A percentile compares a stretch with the other conserved stretches of the same genome.
Conservation (phyloP, 2,888 invertebrate species). For the Microctonus hyperodae region DNA sequence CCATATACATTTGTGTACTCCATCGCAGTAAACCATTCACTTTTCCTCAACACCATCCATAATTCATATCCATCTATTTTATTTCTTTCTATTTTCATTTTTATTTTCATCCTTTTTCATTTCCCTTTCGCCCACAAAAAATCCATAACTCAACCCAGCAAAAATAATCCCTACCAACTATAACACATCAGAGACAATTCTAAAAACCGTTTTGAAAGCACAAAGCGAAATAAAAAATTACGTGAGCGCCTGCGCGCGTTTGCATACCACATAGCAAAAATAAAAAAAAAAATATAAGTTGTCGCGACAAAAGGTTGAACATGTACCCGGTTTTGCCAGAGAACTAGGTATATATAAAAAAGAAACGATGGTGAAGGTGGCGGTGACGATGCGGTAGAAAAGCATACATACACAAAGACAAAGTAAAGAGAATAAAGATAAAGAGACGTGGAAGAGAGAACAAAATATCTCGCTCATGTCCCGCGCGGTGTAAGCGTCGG, state of each 20-base stretch:
- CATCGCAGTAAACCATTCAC: slow-evolving; percentile 2
- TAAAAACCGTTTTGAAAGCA: slow-evolving; percentile 1
- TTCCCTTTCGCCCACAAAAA: slow-evolving; percentile 2
- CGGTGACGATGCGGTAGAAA: slow-evolving; percentile 23
- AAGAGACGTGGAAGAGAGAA: slow-evolving; percentile 43
- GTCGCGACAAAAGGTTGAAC: slow-evolving; percentile 10
- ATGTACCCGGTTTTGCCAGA: slow-evolving; percentile 3
- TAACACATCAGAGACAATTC: slow-evolving; percentile 22
- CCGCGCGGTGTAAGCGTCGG: slow-evolving; percentile 46
- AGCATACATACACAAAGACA: slow-evolving; percentile 1
- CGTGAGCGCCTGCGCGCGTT: background rate
- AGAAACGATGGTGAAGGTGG: background rate
- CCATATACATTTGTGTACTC: background rate
- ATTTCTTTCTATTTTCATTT: background rate
- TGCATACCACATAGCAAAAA: no score
- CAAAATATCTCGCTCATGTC: slow-evolving; percentile 54
- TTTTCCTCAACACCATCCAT: slow-evolving; percentile 3
- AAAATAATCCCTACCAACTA: slow-evolving; percentile 17
- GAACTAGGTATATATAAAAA: background rate
- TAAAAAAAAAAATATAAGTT: slow-evolving; percentile 8
- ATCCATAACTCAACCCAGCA: slow-evolving; percentile 22
- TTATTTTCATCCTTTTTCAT: background rate
- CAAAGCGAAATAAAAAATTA: background rate
- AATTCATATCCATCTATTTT: background rate
- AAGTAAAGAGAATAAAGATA: slow-evolving; percentile 9